phyloP scores from a whole-genome alignment of 2,888 invertebrate species.

The Tetragonisca angustula region DNA sequence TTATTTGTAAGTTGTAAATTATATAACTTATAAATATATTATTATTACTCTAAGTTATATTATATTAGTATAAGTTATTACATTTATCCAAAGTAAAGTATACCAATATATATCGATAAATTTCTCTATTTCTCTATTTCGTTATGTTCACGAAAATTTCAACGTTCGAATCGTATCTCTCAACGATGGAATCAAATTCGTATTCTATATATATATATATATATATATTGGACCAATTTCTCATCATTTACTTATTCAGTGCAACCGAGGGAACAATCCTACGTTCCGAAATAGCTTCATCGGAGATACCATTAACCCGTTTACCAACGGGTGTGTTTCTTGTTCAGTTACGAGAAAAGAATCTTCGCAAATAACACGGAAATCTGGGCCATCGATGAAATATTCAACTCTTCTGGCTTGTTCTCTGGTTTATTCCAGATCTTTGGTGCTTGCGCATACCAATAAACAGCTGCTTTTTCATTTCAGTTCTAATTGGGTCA shows the following conservation, averaged over 20 bases:
- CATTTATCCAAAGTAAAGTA: no score
- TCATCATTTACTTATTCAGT: background rate
- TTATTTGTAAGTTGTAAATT: no score
- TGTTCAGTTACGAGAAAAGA: background rate
- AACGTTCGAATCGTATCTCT: no score
- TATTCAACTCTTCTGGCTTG: background rate
- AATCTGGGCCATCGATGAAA: background rate
- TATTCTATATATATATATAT: no score
- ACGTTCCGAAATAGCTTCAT: background rate
- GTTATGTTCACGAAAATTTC: no score
- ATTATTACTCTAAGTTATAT: no score
- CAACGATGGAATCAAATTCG: no score
- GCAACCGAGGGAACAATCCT: background rate
- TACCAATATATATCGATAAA: no score
- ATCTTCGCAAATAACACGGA: constrained; percentile 6
- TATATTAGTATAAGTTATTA: no score
- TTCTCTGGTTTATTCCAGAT: background rate
- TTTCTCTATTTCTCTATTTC: no score
- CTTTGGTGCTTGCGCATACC: background rate
- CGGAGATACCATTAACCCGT: background rate
- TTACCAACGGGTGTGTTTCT: no score
- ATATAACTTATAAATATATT: no score
- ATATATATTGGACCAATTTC: background rate
- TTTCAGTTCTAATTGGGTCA: constrained; percentile 20
- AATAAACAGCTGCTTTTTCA: constrained; percentile 11